A percentile compares a stretch with the other conserved stretches of the same genome.
phyloP scores from a whole-genome alignment of 2,888 invertebrate species.

The Theristus sp. region DNA sequence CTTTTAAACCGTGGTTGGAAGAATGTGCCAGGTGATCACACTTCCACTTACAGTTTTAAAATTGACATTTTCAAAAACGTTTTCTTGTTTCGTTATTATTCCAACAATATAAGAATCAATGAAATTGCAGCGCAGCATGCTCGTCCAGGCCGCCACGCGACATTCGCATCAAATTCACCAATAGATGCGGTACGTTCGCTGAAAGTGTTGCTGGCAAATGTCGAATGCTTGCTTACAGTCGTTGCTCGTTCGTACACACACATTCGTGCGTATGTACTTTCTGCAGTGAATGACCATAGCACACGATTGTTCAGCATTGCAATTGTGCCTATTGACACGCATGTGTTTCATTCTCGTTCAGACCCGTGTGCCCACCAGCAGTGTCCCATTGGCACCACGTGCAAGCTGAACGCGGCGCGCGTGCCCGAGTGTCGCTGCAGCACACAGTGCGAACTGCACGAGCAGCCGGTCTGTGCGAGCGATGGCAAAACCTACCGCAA shows the following conservation, averaged over 20 bases:
- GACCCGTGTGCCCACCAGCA: conserved; percentile 63
- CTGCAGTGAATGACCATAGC: no score
- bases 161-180: background rate
- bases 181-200: background rate
- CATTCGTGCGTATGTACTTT: no score
- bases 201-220: no score
- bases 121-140: background rate
- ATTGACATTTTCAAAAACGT: no score
- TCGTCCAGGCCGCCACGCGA: background rate
- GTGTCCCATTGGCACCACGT: conserved; percentile 58
- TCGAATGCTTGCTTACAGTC: no score
- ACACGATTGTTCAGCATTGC: background rate
- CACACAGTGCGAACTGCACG: conserved; percentile 49
- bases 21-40: no score
- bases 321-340: background rate
- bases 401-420: conserved; percentile 58
- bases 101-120: no score
- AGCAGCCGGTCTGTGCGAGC: conserved; percentile 48
- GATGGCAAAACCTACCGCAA: conserved; percentile 45
- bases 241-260: no score
- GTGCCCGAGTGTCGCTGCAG: conserved; percentile 66
- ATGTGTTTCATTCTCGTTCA: conserved; percentile 28
- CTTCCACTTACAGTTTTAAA: no score
- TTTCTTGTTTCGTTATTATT: no score
- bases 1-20: no score